Evolutionary conservation across 2,888 invertebrate species (phyloP), one percentile per base, ranked within the genome.

Genomic region (Silvanus unidentatus): DNA sequence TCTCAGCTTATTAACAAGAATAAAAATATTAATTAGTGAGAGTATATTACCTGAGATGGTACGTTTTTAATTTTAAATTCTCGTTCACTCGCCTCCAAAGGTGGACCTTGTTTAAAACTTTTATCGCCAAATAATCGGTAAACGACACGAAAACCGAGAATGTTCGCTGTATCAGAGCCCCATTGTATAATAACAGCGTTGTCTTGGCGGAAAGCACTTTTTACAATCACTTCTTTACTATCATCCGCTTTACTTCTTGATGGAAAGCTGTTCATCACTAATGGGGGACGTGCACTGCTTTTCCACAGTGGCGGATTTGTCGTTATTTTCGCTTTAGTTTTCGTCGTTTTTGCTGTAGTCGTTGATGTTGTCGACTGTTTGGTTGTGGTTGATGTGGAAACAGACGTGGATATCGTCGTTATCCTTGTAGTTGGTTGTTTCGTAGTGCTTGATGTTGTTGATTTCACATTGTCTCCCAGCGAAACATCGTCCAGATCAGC

Each of bases 51-150:
- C 81, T 88, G 90, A 8, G 87, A 81, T 36, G 93, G 93, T 48
- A 94, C 90, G 64, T 92, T 93, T 73, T 91, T 91, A 48, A 94
- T 91, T 73, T 89, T 91, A 65, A 93, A 93, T 71, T 93, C 92
- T 59, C 91, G 76, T 72, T 92, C 91, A 63, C 88, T 89, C 13
- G 90, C 84, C 71, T 92, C 91, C 45, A 94, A 72, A 1, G 91
- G 90, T 11, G 92, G 91, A 3, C 92, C 92, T 68, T 90, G 88
- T 61, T 92, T 91, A 72, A 93, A 94, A 57, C 80, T 86, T 65
- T 88, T 86, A 61, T 92, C 92, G 2, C 93, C 94, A 62, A 94
- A 94, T 34, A 93, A 75, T 43, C 93, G 76, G 68, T 93, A 93
- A 14, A 92, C 88, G 9, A 93, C 91, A 47, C 90, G 78, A 68